Conservation (phyloP, 2,888 invertebrate genomes). For the Gordius sp. region DNA sequence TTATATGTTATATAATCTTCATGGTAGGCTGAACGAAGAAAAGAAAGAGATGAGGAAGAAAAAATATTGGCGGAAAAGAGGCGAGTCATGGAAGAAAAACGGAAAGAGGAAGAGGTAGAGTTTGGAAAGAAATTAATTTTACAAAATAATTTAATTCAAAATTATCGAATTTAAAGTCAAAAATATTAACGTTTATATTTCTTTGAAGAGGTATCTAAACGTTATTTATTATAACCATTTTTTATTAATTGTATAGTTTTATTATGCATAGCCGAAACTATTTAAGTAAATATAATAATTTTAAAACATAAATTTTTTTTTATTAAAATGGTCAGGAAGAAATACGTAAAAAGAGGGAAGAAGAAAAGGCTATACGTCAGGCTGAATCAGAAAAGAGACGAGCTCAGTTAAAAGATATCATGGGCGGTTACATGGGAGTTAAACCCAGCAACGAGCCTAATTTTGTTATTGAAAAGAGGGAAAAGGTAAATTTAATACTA, state of each 20-base stretch:
- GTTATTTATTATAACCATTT: no score
- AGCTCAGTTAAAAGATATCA: constrained; percentile 19
- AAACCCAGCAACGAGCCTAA: constrained; percentile 15
- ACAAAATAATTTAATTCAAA: neutral
- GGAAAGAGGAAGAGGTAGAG: constrained; percentile 17
- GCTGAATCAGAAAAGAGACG: constrained; percentile 7
- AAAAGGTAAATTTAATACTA: no score
- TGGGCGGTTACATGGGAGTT: constrained; percentile 13
- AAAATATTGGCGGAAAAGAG: constrained; percentile 18
- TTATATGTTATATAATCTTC: no score
- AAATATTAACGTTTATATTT: no score
- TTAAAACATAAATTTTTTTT: no score
- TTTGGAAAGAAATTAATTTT: neutral
- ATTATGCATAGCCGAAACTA: no score
- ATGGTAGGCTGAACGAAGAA: constrained; percentile 4
- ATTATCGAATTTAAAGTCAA: no score
- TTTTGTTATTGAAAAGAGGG: constrained; percentile 21
- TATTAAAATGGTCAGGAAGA: no score
- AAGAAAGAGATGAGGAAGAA: constrained; percentile 17
- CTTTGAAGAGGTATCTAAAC: no score
- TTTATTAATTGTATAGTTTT: no score
- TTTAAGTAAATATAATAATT: no score
- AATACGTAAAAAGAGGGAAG: constrained; percentile 22
- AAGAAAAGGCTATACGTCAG: constrained; percentile 18
- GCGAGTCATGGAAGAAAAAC: constrained; percentile 15